Evolutionary conservation across 2,888 invertebrate species (phyloP), one percentile per base, ranked within the genome.

Genomic region (Himalopsyche japonica): DNA sequence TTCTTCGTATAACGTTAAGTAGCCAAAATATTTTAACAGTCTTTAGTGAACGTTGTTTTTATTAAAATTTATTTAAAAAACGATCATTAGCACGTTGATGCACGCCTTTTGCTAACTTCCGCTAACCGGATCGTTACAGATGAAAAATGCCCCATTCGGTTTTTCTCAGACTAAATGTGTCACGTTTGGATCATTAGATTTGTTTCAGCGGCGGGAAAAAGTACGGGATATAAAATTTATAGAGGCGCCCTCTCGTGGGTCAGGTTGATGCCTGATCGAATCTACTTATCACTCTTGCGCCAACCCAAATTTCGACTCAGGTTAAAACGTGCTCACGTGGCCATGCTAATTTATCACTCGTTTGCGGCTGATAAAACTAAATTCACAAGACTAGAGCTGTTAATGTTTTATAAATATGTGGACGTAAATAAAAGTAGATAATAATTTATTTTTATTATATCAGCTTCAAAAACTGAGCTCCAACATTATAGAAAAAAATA

Each of bases 141-240:
- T 84, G 84, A 84, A 81, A 84, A 84, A 84, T 84, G 47, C 20
- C 47, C 84, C 78, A 34, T 81, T 82, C 79, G 79, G 81, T 79
- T 81, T 82, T 64, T 48, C 84, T 81, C 81, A 57, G 81, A 57
- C 76, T 81, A 81, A 84, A 84, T 84, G 84, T 84, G 84, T 84
- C 84, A 84, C 84, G 84, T 84, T 34, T 57, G 84, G 77, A 84
- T 84, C 84, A 84, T 84, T 84, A 84, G 81, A 84, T 82, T 84
- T 78, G 82, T 82, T 82, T 70, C 82, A 79, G 76, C 27, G 80
- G 34, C 77, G 83, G 80, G 57, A 57, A 20, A 57, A 20, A 57
- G 24, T 20, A 57, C 77, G 83, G 80, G 57, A 57, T 57, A 57
- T 57, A 57, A 57, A 57, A 57, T 57, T 57, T 57, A 57, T 57